These are phyloP conservation scores for Distichodus sexfasciatus DNA, from an alignment of 2,797 vertebrate species.

Conservation along the genomic window DNA sequence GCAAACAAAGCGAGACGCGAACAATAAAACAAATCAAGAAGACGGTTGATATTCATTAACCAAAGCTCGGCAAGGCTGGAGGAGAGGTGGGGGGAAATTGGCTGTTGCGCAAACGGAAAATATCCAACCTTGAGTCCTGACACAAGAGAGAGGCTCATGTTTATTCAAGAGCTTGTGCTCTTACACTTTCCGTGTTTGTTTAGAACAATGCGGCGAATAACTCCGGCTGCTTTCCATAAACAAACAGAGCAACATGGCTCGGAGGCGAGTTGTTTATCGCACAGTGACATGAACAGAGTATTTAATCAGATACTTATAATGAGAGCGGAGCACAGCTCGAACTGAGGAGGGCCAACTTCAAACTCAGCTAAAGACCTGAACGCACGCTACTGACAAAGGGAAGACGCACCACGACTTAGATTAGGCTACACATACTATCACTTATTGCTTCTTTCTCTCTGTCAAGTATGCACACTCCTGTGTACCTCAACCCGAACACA, in stretches of 20 bases:
- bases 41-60: slow-evolving; percentile 38
- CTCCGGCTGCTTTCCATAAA: slow-evolving; percentile 21
- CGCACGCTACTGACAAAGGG: not conserved
- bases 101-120: slow-evolving; percentile 28
- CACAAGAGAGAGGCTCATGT: slow-evolving; percentile 25
- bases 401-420: no score
- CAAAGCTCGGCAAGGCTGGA: slow-evolving; percentile 17
- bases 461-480: no score
- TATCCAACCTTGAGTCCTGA: slow-evolving; percentile 34
- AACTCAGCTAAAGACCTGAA: slow-evolving; percentile 9
- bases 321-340: slow-evolving; percentile 15
- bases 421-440: no score
- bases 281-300: slow-evolving; percentile 27
- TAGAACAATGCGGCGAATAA: slow-evolving; percentile 24
- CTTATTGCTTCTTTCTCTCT: no score
- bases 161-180: slow-evolving; percentile 36
- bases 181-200: slow-evolving; percentile 26
- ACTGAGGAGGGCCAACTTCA: slow-evolving; percentile 17
- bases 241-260: slow-evolving; percentile 20
- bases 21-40: slow-evolving; percentile 3
- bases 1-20: slow-evolving; percentile 2
- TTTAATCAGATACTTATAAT: slow-evolving; percentile 38
- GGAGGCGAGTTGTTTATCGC: slow-evolving; percentile 28
- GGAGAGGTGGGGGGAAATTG: slow-evolving; percentile 16
- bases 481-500: no score